These are phyloP conservation scores for Drosophila merina DNA, from an alignment of 2,888 invertebrate genomes.

Conservation along the genomic window DNA sequence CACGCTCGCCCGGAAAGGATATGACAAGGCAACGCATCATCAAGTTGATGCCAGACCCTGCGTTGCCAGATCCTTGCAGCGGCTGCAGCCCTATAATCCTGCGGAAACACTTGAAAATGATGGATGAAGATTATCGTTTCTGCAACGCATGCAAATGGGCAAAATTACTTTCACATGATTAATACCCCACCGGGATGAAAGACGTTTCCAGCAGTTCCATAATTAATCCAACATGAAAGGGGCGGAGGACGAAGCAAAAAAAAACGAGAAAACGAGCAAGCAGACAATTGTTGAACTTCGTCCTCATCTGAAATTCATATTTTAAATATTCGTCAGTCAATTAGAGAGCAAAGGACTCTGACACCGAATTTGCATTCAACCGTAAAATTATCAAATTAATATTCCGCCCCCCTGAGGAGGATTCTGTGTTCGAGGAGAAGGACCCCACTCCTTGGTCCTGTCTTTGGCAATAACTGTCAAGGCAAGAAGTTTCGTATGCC, in stretches of 20 bases:
- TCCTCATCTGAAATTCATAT: slow-evolving; percentile 78
- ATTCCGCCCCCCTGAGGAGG: slow-evolving; percentile 49
- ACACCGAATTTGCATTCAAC: slow-evolving; percentile 77
- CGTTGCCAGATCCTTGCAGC: slow-evolving; percentile 20
- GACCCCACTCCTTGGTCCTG: slow-evolving; percentile 3
- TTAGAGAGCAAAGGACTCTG: slow-evolving; percentile 75
- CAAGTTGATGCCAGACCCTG: slow-evolving; percentile 31
- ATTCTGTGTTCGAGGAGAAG: background rate
- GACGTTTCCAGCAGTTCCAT: slow-evolving; percentile 42
- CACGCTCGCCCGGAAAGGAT: slow-evolving; percentile 16
- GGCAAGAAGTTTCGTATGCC: slow-evolving; percentile 49
- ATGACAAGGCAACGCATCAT: slow-evolving; percentile 45
- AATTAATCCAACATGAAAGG: slow-evolving; percentile 41
- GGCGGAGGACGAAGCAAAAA: background rate
- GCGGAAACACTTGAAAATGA: slow-evolving; percentile 79
- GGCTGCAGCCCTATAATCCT: slow-evolving; percentile 67
- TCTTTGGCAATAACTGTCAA: slow-evolving; percentile 67
- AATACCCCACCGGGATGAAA: slow-evolving; percentile 57
- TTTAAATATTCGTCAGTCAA: slow-evolving; percentile 78
- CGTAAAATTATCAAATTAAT: slow-evolving; percentile 76
- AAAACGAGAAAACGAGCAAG: background rate
- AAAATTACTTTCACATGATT: slow-evolving; percentile 79
- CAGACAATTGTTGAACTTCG: slow-evolving; percentile 59
- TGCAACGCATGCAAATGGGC: slow-evolving; percentile 79
- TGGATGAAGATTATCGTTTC: slow-evolving; percentile 79